A percentile compares a stretch with the other conserved stretches of the same genome.
These are phyloP conservation scores for Ypsolopha sequella DNA, from an alignment of 2,888 invertebrate genomes.

Conservation along the genomic window DNA sequence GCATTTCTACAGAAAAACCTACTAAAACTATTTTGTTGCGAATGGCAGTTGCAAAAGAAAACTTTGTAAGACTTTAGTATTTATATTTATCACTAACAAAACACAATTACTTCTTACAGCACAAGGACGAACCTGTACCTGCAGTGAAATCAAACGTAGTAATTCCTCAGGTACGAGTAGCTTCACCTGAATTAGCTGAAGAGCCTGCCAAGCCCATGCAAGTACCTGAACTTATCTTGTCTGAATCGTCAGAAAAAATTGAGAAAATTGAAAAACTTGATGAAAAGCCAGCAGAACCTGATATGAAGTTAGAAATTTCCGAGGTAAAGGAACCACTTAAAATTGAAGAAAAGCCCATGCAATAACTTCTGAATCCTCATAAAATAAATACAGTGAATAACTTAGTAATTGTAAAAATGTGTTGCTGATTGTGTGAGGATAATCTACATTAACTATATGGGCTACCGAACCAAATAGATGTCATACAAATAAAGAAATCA, in stretches of 20 bases:
- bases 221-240: constrained; percentile 57
- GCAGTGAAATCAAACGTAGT: constrained; percentile 23
- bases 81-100: too few species aligned
- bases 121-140: constrained; percentile 21
- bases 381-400: neutral
- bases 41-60: too few species aligned
- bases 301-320: constrained; percentile 9
- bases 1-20: too few species aligned
- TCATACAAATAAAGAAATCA: constrained; percentile 17
- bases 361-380: neutral
- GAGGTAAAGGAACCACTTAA: constrained; percentile 1
- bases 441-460: constrained; percentile 14
- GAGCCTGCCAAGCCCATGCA: constrained; percentile 32
- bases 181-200: constrained; percentile 19
- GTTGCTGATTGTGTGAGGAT: neutral
- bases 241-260: constrained; percentile 38
- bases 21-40: too few species aligned
- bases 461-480: constrained; percentile 59
- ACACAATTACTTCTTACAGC: constrained; percentile 17
- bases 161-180: constrained; percentile 26
- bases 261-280: constrained; percentile 20
- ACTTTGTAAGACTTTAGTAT: too few species aligned
- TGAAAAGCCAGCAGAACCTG: constrained; percentile 15
- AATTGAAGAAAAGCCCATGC: constrained; percentile 1
- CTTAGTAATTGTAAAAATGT: constrained; percentile 5